Evolutionary conservation across 1,140 invertebrate species (phyloP), one percentile per base, ranked within the genome.

Genomic region (Monomorium pharaonis): DNA sequence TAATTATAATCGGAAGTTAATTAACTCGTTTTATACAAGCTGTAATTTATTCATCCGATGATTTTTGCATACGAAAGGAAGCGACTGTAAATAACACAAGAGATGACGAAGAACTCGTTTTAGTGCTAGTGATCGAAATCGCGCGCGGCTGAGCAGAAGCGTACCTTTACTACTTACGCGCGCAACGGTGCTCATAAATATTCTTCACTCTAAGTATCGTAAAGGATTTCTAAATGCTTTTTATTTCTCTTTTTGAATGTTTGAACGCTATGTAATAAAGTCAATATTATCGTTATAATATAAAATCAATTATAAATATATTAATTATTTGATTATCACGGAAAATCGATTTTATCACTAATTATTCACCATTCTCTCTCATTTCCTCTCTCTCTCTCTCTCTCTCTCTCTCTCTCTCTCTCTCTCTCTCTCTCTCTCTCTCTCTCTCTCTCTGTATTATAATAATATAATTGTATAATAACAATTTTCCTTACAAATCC

Each of bases 81-180:
- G n/a, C 10, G 18, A 5, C 5, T 21, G 12, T 30, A 30, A 30
- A n/a, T 10, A 65, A 49, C 7, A 16, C 1, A 3, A 30, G 9
- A 24, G 7, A n/a, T 9, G 44, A 54, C 1, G 3, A 70, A 69
- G 16, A 54, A 69, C 16, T 54, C 24, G 16, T 42, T n/a, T 33
- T 10, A 10, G 3, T 54, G 54, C 54, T 51, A 14, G n/a, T 27
- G n/a, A 78, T 37, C 14, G 42, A 37, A 37, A 33, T 42, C 16
- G n/a, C n/a, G 30, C 33, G 16, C 47, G 63, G 47, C 77, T 70
- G 77, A 80, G 47, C 30, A 70, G 18, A 69, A 9, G 4, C 12
- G 21, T 70, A 54, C 7, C 12, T 47, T 69, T 70, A 80, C 63
- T 70, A 80, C 63, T 80, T 56, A 54, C 76, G 21, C 33, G 21